phyloP scores from a whole-genome alignment of 2,797 vertebrate species.

The Clarias platycephalus region DNA sequence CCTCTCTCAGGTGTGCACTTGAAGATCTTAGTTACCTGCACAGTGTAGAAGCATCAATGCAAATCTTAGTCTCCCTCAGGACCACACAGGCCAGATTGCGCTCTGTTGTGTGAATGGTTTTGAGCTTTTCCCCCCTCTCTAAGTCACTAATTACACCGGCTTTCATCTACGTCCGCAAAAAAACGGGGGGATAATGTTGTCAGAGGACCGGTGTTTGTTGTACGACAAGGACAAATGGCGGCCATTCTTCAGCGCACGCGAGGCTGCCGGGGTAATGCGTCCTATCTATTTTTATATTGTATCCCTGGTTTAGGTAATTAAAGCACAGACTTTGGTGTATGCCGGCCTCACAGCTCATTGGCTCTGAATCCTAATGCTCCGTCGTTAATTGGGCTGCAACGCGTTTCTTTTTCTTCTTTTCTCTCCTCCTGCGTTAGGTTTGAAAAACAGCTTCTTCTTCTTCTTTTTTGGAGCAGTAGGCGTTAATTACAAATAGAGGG shows the following conservation, averaged over 20 bases:
- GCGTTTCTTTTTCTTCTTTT: constrained; percentile 55
- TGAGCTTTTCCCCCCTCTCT: constrained; percentile 26
- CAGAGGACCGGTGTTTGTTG: constrained; percentile 79
- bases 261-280: constrained; percentile 88
- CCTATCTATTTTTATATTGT: constrained; percentile 87
- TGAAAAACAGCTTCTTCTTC: no score
- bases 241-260: constrained; percentile 83
- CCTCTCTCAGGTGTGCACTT: constrained; percentile 18
- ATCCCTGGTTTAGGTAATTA: constrained; percentile 87
- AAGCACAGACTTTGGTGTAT: constrained; percentile 78
- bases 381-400: constrained; percentile 84
- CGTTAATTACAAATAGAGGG: constrained; percentile 73
- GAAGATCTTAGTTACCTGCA: constrained; percentile 13
- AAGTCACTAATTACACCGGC: constrained; percentile 73
- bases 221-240: constrained; percentile 91
- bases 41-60: constrained; percentile 6
- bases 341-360: constrained; percentile 88
- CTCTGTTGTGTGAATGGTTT: neutral
- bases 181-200: constrained; percentile 78
- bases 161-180: constrained; percentile 64
- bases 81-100: constrained; percentile 37
- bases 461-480: constrained; percentile 64
- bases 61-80: constrained; percentile 41
- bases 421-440: constrained; percentile 42
- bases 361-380: constrained; percentile 84